Conservation (phyloP, 1,140 invertebrate species). For the Eriocheir sinensis region DNA sequence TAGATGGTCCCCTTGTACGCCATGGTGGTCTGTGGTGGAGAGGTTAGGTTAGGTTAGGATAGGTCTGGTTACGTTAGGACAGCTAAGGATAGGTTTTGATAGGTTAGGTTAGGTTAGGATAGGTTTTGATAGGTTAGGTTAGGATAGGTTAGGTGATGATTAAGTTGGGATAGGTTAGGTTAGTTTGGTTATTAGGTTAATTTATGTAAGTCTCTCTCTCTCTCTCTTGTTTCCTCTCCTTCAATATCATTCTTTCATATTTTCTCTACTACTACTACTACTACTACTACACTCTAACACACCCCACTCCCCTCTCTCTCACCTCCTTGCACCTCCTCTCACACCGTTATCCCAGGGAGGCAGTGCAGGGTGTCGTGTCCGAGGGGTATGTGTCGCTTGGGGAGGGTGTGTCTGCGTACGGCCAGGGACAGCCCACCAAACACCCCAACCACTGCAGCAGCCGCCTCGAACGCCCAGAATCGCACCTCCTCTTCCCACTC, state of each 20-base stretch:
- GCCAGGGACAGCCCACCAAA: slow-evolving; percentile 19
- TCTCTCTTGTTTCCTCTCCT: too few relatives aligned
- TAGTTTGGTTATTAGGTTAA: too few relatives aligned
- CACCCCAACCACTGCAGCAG: slow-evolving; percentile 37
- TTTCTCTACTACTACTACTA: too few relatives aligned
- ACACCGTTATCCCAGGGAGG: background rate
- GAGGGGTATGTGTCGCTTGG: background rate
- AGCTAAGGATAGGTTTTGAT: too few relatives aligned
- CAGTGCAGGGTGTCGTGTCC: background rate
- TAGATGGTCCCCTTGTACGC: background rate
- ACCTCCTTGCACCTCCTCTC: background rate
- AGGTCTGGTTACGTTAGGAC: too few relatives aligned
- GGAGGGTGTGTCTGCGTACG: background rate
- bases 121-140: too few relatives aligned
- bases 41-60: too few relatives aligned
- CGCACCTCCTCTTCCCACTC: slow-evolving; percentile 41
- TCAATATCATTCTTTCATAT: too few relatives aligned
- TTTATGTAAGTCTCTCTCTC: too few relatives aligned
- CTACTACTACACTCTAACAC: background rate
- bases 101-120: too few relatives aligned
- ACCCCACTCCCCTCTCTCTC: background rate
- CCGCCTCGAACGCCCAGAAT: slow-evolving; percentile 56
- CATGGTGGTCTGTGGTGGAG: background rate
- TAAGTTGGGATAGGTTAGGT: too few relatives aligned
- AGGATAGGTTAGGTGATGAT: too few relatives aligned